Evolutionary conservation across 2,113 vertebrate genomes (phyloP).

Genomic region (Gopherus evgoodei): DNA sequence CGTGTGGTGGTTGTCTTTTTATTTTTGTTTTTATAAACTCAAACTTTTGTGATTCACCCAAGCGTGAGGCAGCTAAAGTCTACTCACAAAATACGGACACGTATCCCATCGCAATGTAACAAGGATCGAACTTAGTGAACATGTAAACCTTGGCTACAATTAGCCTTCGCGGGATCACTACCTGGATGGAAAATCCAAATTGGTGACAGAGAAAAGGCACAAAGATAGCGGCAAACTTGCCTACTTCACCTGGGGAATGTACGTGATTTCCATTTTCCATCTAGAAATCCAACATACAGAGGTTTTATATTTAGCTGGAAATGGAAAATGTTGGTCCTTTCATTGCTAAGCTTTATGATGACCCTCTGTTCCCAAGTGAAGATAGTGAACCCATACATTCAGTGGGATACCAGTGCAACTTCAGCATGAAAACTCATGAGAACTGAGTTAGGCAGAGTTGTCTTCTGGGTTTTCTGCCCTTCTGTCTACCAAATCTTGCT

Average conservation of each 20-base stretch:
- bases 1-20: neutral
- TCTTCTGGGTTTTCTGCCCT: neutral
- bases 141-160: constrained; percentile 71
- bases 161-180: constrained; percentile 67
- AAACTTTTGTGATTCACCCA: neutral
- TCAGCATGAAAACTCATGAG: neutral
- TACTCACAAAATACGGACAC: neutral
- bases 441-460: neutral
- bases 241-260: constrained; percentile 54
- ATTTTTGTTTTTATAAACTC: neutral
- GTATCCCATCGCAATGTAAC: neutral
- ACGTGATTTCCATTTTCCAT: constrained; percentile 58
- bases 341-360: neutral
- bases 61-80: neutral
- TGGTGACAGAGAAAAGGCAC: constrained; percentile 28
- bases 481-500: neutral
- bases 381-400: rapidly evolving
- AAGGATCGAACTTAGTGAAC: constrained; percentile 46
- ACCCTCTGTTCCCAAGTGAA: neutral
- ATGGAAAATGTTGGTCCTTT: rapidly evolving
- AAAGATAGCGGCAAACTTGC: constrained; percentile 43
- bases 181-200: constrained; percentile 57
- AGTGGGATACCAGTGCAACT: neutral
- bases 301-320: neutral
- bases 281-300: neutral